These are phyloP conservation scores for Pangasianodon hypophthalmus DNA, from an alignment of 2,113 vertebrate species.

Conservation along the genomic window DNA sequence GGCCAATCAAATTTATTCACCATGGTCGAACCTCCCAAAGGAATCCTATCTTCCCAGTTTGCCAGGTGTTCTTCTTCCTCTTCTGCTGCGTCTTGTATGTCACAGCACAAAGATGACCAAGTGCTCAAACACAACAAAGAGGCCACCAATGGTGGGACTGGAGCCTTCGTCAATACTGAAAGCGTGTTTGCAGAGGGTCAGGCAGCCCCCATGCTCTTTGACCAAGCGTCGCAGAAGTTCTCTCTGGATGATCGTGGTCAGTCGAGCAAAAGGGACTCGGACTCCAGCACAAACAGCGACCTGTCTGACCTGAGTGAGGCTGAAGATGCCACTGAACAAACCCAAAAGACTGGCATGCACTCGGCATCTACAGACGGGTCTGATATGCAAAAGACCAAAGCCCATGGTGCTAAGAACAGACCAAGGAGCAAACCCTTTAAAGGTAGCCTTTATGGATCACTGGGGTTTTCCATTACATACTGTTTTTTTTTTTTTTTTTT, in stretches of 20 bases:
- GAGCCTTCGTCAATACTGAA: conserved; percentile 38
- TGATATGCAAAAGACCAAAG: conserved; percentile 84
- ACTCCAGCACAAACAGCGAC: conserved; percentile 95
- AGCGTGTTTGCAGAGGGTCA: conserved; percentile 72
- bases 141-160: conserved; percentile 66
- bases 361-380: conserved; percentile 65
- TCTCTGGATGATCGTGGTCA: conserved; percentile 89
- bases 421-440: conserved; percentile 92
- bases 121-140: conserved; percentile 81
- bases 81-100: conserved; percentile 72
- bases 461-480: background rate
- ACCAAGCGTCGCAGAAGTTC: conserved; percentile 90
- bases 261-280: conserved; percentile 87
- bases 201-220: conserved; percentile 80
- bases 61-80: conserved; percentile 76
- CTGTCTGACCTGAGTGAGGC: conserved; percentile 95
- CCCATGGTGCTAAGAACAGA: conserved; percentile 85
- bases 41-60: conserved; percentile 79
- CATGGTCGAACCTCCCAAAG: conserved; percentile 88
- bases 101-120: conserved; percentile 72
- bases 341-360: conserved; percentile 59
- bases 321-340: conserved; percentile 86
- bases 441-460: conserved; percentile 74
- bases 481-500: background rate
- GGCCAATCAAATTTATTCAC: conserved; percentile 85